These are phyloP conservation scores for Choristoneura fumiferana DNA, from an alignment of 1,140 invertebrate genomes.

Conservation along the genomic window DNA sequence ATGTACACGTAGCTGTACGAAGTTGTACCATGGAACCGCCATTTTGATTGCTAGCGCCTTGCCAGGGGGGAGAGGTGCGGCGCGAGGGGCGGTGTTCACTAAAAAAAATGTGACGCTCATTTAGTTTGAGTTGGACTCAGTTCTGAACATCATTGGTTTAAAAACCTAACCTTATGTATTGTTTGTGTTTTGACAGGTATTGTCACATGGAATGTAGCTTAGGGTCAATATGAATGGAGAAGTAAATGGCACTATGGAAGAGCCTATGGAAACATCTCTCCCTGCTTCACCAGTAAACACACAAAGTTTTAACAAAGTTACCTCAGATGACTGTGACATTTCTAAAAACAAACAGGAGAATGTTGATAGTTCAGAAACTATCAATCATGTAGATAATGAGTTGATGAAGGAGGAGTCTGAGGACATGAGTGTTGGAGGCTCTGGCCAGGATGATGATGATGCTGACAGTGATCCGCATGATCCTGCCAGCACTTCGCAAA, in stretches of 20 bases:
- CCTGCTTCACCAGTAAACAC: conserved; percentile 24
- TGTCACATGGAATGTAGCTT: conserved; percentile 53
- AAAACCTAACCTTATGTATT: conserved; percentile 48
- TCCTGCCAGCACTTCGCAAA: conserved; percentile 11
- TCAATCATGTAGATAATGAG: conserved; percentile 26
- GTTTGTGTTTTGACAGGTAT: conserved; percentile 54
- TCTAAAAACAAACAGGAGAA: conserved; percentile 28
- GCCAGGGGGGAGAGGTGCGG: conserved; percentile 47
- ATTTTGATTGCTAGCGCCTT: conserved; percentile 70
- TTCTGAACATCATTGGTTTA: conserved; percentile 35
- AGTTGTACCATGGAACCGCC: conserved; percentile 65
- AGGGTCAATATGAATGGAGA: conserved; percentile 58
- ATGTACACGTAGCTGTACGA: conserved; percentile 56
- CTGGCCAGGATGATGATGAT: conserved; percentile 20
- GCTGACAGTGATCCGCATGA: conserved; percentile 6
- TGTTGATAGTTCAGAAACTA: conserved; percentile 28
- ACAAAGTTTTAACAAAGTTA: conserved; percentile 15
- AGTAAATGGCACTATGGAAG: conserved; percentile 57
- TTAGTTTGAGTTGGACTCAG: conserved; percentile 41
- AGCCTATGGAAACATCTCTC: conserved; percentile 35
- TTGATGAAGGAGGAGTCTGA: conserved; percentile 9
- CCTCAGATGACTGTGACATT: conserved; percentile 26
- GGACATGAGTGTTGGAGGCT: conserved; percentile 19
- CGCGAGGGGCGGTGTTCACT: conserved; percentile 48
- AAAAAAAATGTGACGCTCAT: conserved; percentile 63